A percentile compares a stretch with the other conserved stretches of the same genome.
Conservation (phyloP, 2,113 vertebrate species). For the Circaetus gallicus region DNA sequence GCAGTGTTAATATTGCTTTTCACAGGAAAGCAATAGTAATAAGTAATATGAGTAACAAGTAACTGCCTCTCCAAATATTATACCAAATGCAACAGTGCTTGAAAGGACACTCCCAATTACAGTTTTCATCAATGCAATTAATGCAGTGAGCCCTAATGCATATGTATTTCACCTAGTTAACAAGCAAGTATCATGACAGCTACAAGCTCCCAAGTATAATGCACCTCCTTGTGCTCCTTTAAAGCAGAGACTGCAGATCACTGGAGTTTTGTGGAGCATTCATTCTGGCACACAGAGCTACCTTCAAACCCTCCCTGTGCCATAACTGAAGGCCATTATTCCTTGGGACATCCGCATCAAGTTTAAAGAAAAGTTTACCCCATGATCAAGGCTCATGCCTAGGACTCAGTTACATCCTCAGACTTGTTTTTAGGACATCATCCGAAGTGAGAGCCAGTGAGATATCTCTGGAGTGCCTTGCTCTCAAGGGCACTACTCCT, state of each 20-base stretch:
- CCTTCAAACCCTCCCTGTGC: background rate
- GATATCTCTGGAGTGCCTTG: background rate
- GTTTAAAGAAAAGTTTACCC: background rate
- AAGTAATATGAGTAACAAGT: background rate
- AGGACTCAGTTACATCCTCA: background rate
- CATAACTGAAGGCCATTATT: background rate
- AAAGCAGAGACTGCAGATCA: background rate
- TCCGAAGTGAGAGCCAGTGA: background rate
- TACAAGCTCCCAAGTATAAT: background rate
- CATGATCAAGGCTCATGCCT: background rate
- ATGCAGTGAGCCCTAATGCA: background rate
- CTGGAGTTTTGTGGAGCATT: background rate
- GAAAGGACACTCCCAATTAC: background rate
- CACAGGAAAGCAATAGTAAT: background rate
- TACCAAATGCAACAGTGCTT: background rate
- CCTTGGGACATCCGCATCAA: rapidly evolving
- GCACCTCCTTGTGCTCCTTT: background rate
- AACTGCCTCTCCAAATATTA: background rate
- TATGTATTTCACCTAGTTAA: background rate
- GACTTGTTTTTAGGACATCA: background rate
- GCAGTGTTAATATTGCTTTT: background rate
- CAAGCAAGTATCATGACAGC: background rate
- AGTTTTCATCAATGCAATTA: background rate
- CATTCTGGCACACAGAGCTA: background rate
- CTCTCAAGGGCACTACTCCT: background rate